Evolutionary conservation across 2,113 vertebrate genomes (phyloP).

Genomic region (Tylochromis polylepis): DNA sequence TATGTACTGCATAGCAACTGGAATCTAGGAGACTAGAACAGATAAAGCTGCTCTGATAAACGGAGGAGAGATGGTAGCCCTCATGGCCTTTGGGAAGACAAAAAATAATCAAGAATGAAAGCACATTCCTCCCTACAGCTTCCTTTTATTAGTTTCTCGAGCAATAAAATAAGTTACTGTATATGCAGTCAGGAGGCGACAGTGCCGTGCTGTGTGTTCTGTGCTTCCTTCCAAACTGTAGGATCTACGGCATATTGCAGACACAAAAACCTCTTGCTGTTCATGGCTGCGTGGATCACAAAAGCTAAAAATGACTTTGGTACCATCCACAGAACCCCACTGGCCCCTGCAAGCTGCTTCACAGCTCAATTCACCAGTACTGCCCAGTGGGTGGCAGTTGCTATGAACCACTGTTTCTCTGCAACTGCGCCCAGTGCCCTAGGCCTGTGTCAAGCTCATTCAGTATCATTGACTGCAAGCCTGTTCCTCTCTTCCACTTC

Average conservation of each 20-base stretch:
- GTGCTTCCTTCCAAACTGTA: neutral
- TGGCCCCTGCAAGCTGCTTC: slow-evolving; percentile 28
- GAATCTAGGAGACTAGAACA: neutral
- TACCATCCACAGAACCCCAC: slow-evolving; percentile 12
- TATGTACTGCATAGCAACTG: neutral
- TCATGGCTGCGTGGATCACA: slow-evolving; percentile 10
- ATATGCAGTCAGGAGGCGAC: slow-evolving; percentile 36
- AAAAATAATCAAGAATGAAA: slow-evolving; percentile 48
- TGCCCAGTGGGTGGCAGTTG: slow-evolving; percentile 42
- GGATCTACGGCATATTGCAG: slow-evolving; percentile 13
- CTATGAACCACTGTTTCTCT: slow-evolving; percentile 31
- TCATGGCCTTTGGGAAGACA: slow-evolving; percentile 36
- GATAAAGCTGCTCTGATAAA: slow-evolving; percentile 15
- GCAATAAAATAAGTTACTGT: slow-evolving; percentile 56
- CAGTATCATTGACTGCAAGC: slow-evolving; percentile 19
- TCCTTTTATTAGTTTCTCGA: slow-evolving; percentile 62
- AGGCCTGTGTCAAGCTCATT: slow-evolving; percentile 47
- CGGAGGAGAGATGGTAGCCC: slow-evolving; percentile 41
- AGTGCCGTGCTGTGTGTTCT: slow-evolving; percentile 13
- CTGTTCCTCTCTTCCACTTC: slow-evolving; percentile 6
- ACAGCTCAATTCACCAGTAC: slow-evolving; percentile 22
- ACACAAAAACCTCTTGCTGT: slow-evolving; percentile 29
- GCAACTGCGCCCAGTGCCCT: slow-evolving; percentile 29
- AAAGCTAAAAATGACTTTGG: slow-evolving; percentile 44
- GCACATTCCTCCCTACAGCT: slow-evolving; percentile 46